Conservation (phyloP, 2,888 invertebrate species). For the Callosobruchus maculatus region DNA sequence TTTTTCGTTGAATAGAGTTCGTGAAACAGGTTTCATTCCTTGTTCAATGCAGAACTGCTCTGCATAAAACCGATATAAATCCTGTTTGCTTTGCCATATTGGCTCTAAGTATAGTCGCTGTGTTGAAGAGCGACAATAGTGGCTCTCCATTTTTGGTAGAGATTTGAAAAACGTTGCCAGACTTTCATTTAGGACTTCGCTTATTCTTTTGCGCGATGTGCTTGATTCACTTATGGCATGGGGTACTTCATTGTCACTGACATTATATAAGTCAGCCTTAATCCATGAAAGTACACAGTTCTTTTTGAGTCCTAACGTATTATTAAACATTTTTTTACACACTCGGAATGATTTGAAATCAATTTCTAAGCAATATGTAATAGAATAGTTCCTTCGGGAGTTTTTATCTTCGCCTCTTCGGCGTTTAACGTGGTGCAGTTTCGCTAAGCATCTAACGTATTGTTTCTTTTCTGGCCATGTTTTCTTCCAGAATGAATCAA, state of each 20-base stretch:
- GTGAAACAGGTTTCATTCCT: too few species aligned
- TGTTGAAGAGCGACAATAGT: too few species aligned
- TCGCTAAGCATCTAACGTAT: constrained; percentile 2
- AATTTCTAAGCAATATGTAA: constrained; percentile 3
- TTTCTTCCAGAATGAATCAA: constrained; percentile 3
- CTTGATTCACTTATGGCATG: too few species aligned
- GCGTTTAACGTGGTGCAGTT: neutral
- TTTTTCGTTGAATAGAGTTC: too few species aligned
- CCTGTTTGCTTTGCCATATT: too few species aligned
- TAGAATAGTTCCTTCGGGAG: constrained; percentile 1
- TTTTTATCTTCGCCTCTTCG: constrained; percentile 3
- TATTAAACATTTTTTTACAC: constrained; percentile 6
- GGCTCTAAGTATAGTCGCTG: too few species aligned
- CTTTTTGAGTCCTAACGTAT: constrained; percentile 3
- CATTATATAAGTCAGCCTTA: constrained; percentile 1
- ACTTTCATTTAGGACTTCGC: too few species aligned
- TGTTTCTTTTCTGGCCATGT: constrained; percentile 2
- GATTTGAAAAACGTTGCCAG: too few species aligned
- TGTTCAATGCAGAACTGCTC: too few species aligned
- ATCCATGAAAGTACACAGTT: constrained; percentile 4
- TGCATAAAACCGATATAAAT: too few species aligned
- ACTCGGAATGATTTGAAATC: constrained; percentile 2
- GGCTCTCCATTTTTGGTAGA: too few species aligned
- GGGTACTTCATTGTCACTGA: neutral
- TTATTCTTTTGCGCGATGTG: too few species aligned